phyloP scores from a whole-genome alignment of 2,113 vertebrate genomes.

The Lamprotornis superbus region DNA sequence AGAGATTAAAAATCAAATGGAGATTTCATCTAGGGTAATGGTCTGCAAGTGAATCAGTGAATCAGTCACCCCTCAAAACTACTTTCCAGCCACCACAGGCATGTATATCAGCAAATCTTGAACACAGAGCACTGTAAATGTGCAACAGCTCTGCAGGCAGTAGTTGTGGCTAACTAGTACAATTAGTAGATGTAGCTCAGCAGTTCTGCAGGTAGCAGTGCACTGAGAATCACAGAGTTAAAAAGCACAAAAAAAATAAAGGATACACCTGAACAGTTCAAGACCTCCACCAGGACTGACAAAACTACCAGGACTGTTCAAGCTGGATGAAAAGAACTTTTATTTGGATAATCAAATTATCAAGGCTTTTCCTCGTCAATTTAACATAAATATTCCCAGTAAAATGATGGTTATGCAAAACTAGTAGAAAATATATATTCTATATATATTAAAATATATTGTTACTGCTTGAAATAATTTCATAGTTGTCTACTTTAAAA shows the following conservation, averaged over 20 bases:
- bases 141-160: background rate
- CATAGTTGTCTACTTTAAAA: background rate
- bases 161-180: background rate
- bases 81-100: background rate
- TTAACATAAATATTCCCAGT: background rate
- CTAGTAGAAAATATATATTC: background rate
- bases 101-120: background rate
- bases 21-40: background rate
- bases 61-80: background rate
- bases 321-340: background rate
- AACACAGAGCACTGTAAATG: background rate
- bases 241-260: background rate
- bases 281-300: background rate
- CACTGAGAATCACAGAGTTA: background rate
- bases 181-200: background rate
- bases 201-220: background rate
- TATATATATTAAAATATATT: background rate
- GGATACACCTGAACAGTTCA: background rate
- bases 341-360: background rate
- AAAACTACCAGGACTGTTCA: background rate
- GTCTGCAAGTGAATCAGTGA: background rate
- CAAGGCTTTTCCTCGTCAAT: background rate
- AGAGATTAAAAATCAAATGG: background rate
- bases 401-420: background rate
- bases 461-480: background rate